These are phyloP conservation scores for Taphrorychus bicolor DNA, from an alignment of 2,888 invertebrate genomes.

Conservation along the genomic window DNA sequence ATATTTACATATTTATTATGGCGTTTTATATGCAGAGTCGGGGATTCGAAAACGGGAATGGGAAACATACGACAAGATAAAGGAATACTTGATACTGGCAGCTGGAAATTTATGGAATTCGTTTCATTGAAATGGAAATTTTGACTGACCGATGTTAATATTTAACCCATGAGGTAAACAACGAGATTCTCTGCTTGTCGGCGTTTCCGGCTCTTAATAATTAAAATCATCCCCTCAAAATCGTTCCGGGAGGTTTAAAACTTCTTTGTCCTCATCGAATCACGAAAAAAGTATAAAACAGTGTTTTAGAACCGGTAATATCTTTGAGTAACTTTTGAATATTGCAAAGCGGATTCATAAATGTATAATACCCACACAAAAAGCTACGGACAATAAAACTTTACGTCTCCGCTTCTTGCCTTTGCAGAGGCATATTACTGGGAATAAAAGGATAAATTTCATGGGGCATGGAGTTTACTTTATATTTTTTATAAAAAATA, in stretches of 20 bases:
- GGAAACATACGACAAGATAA: constrained; percentile 15
- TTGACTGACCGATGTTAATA: neutral
- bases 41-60: constrained; percentile 16
- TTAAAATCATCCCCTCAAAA: neutral
- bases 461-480: neutral
- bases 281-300: neutral
- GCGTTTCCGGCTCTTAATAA: neutral
- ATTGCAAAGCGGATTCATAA: neutral
- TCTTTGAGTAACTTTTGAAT: neutral
- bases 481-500: neutral
- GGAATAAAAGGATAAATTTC: neutral
- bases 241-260: neutral
- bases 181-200: neutral
- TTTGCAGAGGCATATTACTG: neutral
- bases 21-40: constrained; percentile 11
- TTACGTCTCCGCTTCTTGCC: neutral
- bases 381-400: neutral
- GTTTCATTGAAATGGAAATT: constrained; percentile 11
- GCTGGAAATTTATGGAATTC: neutral
- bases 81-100: constrained; percentile 12
- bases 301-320: neutral
- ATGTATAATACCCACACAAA: neutral
- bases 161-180: neutral
- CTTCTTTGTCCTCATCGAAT: neutral
- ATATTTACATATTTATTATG: constrained; percentile 15